These are phyloP conservation scores for Meliscaeva auricollis DNA, from an alignment of 2,888 invertebrate species.

Conservation along the genomic window DNA sequence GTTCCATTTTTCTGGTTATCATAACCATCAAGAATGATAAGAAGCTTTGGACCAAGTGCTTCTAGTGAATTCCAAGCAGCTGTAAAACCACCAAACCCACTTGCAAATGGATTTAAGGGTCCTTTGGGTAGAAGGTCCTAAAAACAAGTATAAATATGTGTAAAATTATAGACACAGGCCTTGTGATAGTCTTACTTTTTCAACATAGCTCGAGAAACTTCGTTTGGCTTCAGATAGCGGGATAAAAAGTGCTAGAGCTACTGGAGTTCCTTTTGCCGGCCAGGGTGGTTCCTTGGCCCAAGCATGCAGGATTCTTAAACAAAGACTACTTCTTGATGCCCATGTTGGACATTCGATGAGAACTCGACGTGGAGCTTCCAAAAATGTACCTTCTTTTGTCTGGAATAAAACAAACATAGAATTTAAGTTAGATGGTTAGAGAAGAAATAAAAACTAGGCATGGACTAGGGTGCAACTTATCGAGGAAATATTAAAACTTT, in stretches of 20 bases:
- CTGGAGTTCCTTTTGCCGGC: slow-evolving; percentile 82
- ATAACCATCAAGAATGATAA: slow-evolving; percentile 86
- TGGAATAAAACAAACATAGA: slow-evolving; percentile 72
- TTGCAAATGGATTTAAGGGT: slow-evolving; percentile 79
- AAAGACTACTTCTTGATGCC: slow-evolving; percentile 85
- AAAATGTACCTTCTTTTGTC: slow-evolving; percentile 84
- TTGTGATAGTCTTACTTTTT: slow-evolving; percentile 77
- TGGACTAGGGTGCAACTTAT: too few species aligned
- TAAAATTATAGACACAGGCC: too few species aligned
- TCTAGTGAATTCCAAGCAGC: slow-evolving; percentile 84
- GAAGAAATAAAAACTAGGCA: too few species aligned
- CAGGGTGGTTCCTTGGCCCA: slow-evolving; percentile 85
- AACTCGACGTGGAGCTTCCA: slow-evolving; percentile 85
- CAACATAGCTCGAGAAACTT: slow-evolving; percentile 79
- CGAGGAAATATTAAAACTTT: too few species aligned
- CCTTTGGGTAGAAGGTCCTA: slow-evolving; percentile 84
- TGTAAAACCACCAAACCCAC: slow-evolving; percentile 80
- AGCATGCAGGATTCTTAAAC: slow-evolving; percentile 85
- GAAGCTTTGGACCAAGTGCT: slow-evolving; percentile 84
- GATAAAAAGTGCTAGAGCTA: slow-evolving; percentile 85
- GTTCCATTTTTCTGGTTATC: slow-evolving; percentile 82
- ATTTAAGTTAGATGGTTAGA: not conserved
- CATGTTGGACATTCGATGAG: slow-evolving; percentile 86
- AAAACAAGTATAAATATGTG: too few species aligned
- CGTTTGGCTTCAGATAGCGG: slow-evolving; percentile 85